These are phyloP conservation scores for Scaptomyza caliginosa DNA, from an alignment of 2,888 invertebrate species.

Conservation along the genomic window DNA sequence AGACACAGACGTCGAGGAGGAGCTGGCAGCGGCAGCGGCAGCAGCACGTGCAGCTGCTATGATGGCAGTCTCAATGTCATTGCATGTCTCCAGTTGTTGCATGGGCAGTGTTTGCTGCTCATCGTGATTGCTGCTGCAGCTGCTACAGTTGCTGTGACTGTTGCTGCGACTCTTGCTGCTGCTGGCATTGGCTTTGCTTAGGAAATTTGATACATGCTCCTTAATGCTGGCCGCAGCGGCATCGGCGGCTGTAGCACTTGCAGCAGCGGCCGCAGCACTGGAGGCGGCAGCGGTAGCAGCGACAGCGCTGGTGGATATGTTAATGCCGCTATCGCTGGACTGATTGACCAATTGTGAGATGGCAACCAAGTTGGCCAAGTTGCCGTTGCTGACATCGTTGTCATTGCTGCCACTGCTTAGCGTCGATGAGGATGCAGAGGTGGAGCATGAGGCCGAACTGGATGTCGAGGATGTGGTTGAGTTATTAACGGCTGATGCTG, in stretches of 20 bases:
- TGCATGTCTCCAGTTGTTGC: constrained; percentile 82
- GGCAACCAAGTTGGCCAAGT: constrained; percentile 38
- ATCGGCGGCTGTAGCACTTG: constrained; percentile 33
- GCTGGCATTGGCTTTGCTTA: constrained; percentile 55
- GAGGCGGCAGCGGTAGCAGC: constrained; percentile 3
- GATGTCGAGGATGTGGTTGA: constrained; percentile 71
- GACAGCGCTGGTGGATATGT: constrained; percentile 8
- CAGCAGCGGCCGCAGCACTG: not conserved
- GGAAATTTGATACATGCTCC: constrained; percentile 59
- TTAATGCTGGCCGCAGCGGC: constrained; percentile 28
- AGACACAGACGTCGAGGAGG: constrained; percentile 12
- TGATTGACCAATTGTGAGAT: constrained; percentile 63
- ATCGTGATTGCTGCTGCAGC: constrained; percentile 47
- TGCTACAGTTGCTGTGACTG: constrained; percentile 27
- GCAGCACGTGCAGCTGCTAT: constrained; percentile 82
- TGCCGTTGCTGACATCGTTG: constrained; percentile 43
- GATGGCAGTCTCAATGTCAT: constrained; percentile 82
- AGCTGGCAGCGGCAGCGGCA: constrained; percentile 49
- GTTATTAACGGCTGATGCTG: constrained; percentile 53
- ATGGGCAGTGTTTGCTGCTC: constrained; percentile 43
- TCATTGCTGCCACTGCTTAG: constrained; percentile 37
- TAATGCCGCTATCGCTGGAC: constrained; percentile 79
- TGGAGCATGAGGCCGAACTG: constrained; percentile 58
- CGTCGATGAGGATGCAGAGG: constrained; percentile 37
- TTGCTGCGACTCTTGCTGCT: constrained; percentile 26